Evolutionary conservation across 2,888 invertebrate species (phyloP).

Genomic region (Hypena proboscidalis): DNA sequence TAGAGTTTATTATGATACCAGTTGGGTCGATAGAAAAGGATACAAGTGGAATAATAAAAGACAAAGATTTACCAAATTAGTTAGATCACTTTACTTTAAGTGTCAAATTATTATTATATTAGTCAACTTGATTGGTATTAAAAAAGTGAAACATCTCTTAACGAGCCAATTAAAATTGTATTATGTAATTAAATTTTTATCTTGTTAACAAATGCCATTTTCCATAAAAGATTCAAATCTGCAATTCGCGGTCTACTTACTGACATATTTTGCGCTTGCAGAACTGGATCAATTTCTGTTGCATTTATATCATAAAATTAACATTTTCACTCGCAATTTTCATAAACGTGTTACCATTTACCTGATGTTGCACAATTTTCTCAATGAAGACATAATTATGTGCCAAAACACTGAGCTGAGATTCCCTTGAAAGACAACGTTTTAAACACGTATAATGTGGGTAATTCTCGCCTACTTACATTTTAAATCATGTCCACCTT

Average conservation of each 20-base stretch:
- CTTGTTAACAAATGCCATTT: slow-evolving; percentile 28
- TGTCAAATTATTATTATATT: slow-evolving; percentile 21
- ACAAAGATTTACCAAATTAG: neutral
- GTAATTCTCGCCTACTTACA: slow-evolving; percentile 61
- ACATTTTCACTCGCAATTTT: slow-evolving; percentile 25
- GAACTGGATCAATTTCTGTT: slow-evolving; percentile 33
- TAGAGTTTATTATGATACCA: neutral
- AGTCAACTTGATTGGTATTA: slow-evolving; percentile 14
- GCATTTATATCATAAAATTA: slow-evolving; percentile 27
- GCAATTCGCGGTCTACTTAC: slow-evolving; percentile 26
- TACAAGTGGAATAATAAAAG: neutral
- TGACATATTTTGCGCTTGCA: slow-evolving; percentile 15
- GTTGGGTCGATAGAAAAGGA: too few relatives aligned
- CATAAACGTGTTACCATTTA: slow-evolving; percentile 24
- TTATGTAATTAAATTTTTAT: slow-evolving; percentile 22
- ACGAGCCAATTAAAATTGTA: slow-evolving; percentile 35
- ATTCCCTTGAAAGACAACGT: slow-evolving; percentile 49
- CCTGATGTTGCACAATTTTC: slow-evolving; percentile 37
- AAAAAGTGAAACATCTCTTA: slow-evolving; percentile 22
- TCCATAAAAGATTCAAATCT: slow-evolving; percentile 33
- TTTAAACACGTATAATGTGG: slow-evolving; percentile 37
- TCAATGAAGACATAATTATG: slow-evolving; percentile 47
- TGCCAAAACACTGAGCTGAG: slow-evolving; percentile 33
- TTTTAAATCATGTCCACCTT: slow-evolving; percentile 50
- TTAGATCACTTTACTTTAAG: neutral